Evolutionary conservation across 2,888 invertebrate species (phyloP), one percentile per base, ranked within the genome.

Genomic region (Hydriomena furcata): DNA sequence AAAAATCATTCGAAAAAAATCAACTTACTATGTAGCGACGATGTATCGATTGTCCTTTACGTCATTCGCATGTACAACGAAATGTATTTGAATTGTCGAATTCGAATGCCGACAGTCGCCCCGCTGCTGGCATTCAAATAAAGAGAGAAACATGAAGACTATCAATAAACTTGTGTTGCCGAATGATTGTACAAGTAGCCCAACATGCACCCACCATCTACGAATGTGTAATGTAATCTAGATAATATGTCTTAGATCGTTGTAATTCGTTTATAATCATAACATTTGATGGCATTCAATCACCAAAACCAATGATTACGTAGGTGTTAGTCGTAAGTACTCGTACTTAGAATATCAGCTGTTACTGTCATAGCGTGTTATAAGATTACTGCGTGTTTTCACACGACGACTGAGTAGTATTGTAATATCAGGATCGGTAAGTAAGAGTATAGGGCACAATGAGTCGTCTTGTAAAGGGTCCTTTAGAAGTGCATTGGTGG

Each of bases 361-460:
- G 30, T 31, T 44, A 21, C 41, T 35, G 12, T 24, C 13, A 24
- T 24, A 1, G 31, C 24, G 27, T 42, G 42, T 35, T 48, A 28
- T 35, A 52, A 30, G 30, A 24, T 46, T 32, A 43, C 8, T 25
- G 41, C 35, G 52, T 55, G 35, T 47, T 44, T 42, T 38, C 28
- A 34, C 58, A 50, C 56, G 43, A 52, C 34, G 61, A 58, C 58
- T 61, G 58, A 60, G 38, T 61, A 61, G 61, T 52, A 42, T 46
- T 48, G 54, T 53, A 52, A 40, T 48, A 45, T 44, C 56, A 45
- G 55, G 41, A 52, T 45, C 8, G 41, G 34, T 50, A 17, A 50
- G n/a, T n/a, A n/a, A n/a, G n/a, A 47, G 41, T 45, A 55, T 43
- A 48, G 48, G 55, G 45, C 52, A 43, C 43, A 49, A 50, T 24